Conservation (phyloP, 2,113 vertebrate species). For the Oxyura jamaicensis region DNA sequence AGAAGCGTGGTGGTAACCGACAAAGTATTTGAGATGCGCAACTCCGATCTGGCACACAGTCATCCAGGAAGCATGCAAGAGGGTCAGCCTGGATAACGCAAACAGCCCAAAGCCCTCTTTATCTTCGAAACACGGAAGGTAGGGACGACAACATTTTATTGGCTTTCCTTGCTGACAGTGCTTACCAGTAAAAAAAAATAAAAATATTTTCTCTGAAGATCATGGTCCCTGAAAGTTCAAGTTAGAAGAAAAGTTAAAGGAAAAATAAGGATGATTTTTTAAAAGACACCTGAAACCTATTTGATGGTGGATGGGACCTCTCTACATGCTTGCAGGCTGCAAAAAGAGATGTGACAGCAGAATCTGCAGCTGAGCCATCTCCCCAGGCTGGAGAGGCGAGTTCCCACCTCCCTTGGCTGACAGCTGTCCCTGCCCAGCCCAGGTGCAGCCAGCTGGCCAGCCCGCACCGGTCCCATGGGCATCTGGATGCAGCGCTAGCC, state of each 20-base stretch:
- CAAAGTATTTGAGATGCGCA: not conserved
- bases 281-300: not conserved
- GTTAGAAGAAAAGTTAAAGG: not conserved
- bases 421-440: not conserved
- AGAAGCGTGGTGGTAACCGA: not conserved
- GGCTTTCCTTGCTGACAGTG: not conserved
- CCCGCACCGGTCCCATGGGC: not conserved
- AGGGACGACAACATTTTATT: constrained; percentile 1
- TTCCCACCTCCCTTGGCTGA: not conserved
- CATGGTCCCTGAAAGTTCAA: not conserved
- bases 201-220: not conserved
- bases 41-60: not conserved
- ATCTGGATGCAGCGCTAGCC: not conserved
- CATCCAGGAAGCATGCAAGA: not conserved
- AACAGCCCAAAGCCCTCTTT: constrained; percentile 5
- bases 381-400: not conserved
- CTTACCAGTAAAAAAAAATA: not conserved
- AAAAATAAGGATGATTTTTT: not conserved
- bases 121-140: not conserved
- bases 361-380: not conserved
- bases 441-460: not conserved
- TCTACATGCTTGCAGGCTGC: not conserved
- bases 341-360: constrained; percentile 7
- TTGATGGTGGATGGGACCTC: not conserved
- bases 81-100: not conserved